Percentiles rank a stretch among this genome's conserved stretches.
These are phyloP conservation scores for Phoeniculus purpureus DNA, from an alignment of 2,797 vertebrate genomes.

Conservation along the genomic window DNA sequence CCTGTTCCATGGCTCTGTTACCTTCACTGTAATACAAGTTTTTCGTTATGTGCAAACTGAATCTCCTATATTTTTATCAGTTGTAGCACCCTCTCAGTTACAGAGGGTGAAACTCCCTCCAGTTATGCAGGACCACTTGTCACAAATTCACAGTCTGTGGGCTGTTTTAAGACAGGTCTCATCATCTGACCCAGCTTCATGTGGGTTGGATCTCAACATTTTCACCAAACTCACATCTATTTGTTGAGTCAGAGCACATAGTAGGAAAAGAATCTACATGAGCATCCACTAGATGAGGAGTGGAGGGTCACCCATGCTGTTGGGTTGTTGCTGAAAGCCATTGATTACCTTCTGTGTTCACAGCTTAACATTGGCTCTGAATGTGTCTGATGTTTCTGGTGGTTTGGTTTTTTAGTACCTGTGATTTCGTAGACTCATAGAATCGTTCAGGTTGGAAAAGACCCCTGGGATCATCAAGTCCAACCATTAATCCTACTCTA, in stretches of 20 bases:
- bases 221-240: neutral
- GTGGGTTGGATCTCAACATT: neutral
- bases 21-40: no score
- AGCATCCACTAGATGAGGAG: accelerated
- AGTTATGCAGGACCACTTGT: neutral
- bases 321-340: neutral
- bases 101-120: neutral
- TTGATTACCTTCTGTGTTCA: neutral
- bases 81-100: no score
- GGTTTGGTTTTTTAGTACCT: neutral
- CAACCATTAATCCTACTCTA: no score
- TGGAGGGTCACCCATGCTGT: neutral
- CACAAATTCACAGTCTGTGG: neutral
- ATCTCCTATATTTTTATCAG: no score
- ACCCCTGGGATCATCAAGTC: no score
- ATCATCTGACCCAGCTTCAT: neutral
- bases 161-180: neutral
- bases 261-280: neutral
- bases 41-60: no score
- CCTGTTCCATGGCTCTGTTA: no score
- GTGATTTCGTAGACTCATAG: neutral
- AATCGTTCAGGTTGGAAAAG: no score
- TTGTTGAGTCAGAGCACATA: neutral
- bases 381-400: neutral
- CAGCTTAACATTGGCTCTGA: neutral